Conservation (phyloP, 1,140 invertebrate species). For the Augochlora pura region DNA sequence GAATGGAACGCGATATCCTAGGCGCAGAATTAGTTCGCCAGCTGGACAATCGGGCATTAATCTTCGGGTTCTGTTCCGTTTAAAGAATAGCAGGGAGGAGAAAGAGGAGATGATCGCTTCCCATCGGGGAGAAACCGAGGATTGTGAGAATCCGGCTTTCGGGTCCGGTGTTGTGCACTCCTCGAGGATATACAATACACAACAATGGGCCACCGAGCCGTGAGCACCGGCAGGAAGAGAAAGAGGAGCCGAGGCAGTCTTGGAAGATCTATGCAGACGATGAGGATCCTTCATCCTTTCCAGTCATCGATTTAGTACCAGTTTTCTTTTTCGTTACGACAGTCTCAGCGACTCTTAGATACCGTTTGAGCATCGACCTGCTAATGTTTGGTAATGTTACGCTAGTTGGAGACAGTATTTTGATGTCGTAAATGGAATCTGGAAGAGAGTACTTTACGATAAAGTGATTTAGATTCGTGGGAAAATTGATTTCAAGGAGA, state of each 20-base stretch:
- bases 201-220: background rate
- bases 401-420: too few relatives aligned
- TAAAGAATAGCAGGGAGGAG: background rate
- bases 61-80: slow-evolving; percentile 38
- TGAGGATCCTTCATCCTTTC: too few relatives aligned
- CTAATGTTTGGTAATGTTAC: too few relatives aligned
- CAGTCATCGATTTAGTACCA: too few relatives aligned
- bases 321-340: too few relatives aligned
- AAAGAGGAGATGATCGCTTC: background rate
- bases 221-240: background rate
- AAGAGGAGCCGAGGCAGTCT: background rate
- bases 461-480: too few relatives aligned
- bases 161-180: background rate
- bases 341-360: too few relatives aligned
- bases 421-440: too few relatives aligned
- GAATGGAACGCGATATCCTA: slow-evolving; percentile 9
- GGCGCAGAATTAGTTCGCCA: slow-evolving; percentile 31
- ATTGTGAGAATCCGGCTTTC: background rate
- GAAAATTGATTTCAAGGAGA: too few relatives aligned
- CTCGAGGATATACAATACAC: background rate
- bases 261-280: too few relatives aligned
- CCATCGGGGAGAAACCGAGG: background rate
- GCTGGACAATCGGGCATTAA: slow-evolving; percentile 59
- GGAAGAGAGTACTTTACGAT: too few relatives aligned
- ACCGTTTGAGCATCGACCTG: too few relatives aligned